phyloP scores from a whole-genome alignment of 2,113 vertebrate species.

The Cyprinodon brontotheroides region DNA sequence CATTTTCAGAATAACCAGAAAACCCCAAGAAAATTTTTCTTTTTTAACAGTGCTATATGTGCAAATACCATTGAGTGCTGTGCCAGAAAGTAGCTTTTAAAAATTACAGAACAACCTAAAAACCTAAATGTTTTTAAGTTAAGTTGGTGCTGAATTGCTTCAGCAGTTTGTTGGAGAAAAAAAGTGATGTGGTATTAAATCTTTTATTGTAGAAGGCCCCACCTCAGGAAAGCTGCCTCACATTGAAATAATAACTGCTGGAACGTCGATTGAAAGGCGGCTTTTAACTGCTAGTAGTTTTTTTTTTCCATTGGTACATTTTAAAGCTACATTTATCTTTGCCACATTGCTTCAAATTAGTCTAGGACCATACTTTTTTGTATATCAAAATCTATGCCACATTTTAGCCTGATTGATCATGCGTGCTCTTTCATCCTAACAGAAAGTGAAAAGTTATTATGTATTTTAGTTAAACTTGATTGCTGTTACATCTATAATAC shows the following conservation, averaged over 20 bases:
- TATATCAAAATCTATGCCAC: not conserved
- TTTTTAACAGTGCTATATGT: no score
- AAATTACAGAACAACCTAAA: not conserved
- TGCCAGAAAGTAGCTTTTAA: not conserved
- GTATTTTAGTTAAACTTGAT: conserved; percentile 41
- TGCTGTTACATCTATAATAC: conserved; percentile 23
- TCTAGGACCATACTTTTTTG: not conserved
- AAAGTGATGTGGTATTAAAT: not conserved
- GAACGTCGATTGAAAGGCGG: not conserved
- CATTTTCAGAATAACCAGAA: no score
- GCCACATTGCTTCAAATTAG: not conserved
- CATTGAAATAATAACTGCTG: not conserved
- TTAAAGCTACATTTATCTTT: not conserved
- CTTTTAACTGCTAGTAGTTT: no score
- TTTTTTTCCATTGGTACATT: not conserved
- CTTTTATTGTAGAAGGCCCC: no score
- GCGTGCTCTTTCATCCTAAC: not conserved
- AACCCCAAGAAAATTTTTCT: no score
- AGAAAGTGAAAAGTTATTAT: conserved; percentile 7
- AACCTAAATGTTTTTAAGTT: no score
- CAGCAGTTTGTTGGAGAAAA: not conserved
- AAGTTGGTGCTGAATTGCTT: no score
- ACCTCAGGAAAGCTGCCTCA: no score
- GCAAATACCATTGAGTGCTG: no score
- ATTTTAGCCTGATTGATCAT: not conserved